These are phyloP conservation scores for Anticlea derivata DNA, from an alignment of 2,888 invertebrate species.

Conservation along the genomic window DNA sequence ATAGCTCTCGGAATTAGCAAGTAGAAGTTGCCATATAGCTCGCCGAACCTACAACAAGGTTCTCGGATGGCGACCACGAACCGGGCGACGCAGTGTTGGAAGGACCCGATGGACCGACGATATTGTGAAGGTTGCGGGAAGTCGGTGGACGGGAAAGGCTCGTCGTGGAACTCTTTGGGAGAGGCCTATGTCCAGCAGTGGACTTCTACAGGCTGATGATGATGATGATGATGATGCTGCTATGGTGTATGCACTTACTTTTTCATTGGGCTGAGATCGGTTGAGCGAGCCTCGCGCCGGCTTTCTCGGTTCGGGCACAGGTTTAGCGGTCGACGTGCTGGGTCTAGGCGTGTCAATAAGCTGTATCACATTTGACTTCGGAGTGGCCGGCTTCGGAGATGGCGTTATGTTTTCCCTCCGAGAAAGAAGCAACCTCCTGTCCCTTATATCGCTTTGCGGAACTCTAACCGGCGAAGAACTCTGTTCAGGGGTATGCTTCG, in stretches of 20 bases:
- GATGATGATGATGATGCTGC: no score
- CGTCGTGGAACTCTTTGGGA: no score
- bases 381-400: conserved; percentile 38
- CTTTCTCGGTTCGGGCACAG: conserved; percentile 57
- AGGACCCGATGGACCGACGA: no score
- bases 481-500: conserved; percentile 54
- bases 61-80: no score
- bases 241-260: conserved; percentile 57
- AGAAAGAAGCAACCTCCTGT: conserved; percentile 44
- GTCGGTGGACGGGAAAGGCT: no score
- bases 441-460: conserved; percentile 49
- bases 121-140: no score
- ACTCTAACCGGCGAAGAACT: conserved; percentile 44
- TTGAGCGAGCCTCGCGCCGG: conserved; percentile 48
- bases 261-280: conserved; percentile 60
- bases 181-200: no score
- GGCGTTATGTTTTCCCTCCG: conserved; percentile 56
- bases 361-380: conserved; percentile 46
- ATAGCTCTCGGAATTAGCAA: no score
- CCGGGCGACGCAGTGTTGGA: no score
- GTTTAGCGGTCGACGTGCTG: conserved; percentile 56
- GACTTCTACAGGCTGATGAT: no score
- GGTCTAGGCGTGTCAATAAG: conserved; percentile 61
- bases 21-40: no score
- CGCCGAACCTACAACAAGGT: no score